Conservation (phyloP, 2,113 vertebrate genomes). For the Saguinus midas region DNA sequence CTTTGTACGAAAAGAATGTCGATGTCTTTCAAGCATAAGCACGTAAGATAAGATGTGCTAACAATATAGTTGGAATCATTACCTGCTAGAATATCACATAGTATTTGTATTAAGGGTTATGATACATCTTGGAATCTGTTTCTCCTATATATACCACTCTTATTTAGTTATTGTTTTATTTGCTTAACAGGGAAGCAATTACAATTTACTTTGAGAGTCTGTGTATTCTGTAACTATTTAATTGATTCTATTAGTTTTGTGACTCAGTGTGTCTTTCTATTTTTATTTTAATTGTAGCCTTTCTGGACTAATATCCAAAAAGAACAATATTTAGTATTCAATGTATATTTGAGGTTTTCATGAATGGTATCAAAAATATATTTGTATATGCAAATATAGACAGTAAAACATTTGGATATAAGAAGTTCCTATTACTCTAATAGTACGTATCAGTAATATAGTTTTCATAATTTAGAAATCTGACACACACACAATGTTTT, state of each 20-base stretch:
- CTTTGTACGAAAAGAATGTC: background rate
- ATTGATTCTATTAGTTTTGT: background rate
- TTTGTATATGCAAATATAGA: background rate
- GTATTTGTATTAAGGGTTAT: background rate
- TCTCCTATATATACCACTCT: background rate
- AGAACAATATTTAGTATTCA: background rate
- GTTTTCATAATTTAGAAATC: background rate
- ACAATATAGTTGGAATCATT: background rate
- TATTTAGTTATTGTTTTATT: background rate
- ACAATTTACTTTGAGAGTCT: background rate
- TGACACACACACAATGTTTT: background rate
- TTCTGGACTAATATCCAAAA: background rate
- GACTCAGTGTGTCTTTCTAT: background rate
- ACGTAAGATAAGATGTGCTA: background rate
- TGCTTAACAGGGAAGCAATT: background rate
- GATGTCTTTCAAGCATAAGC: background rate
- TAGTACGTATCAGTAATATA: background rate
- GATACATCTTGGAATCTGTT: background rate
- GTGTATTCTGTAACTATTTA: background rate
- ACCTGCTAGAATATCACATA: background rate
- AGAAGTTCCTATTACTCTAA: background rate
- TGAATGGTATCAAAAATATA: background rate
- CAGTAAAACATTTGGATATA: background rate
- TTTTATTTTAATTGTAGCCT: background rate
- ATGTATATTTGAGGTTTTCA: background rate